These are phyloP conservation scores for Vanessa tameamea DNA, from an alignment of 1,140 invertebrate genomes.

Conservation along the genomic window DNA sequence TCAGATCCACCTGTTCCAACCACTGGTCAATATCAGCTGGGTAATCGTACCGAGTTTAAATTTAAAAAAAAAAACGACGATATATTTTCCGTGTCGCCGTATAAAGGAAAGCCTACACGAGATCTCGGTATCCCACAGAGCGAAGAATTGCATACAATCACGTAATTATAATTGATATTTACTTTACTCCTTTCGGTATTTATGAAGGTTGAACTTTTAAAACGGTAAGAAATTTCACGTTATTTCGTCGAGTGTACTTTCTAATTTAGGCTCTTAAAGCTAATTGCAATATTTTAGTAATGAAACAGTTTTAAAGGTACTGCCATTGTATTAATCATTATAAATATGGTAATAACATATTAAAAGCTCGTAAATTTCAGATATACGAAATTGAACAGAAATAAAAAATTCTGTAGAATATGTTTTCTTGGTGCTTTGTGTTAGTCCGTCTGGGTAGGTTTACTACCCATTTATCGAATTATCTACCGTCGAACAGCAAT, in stretches of 20 bases:
- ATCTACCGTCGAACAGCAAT: no score
- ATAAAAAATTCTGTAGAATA: no score
- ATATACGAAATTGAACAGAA: no score
- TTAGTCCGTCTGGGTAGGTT: no score
- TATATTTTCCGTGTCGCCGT: constrained; percentile 22
- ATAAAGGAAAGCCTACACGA: constrained; percentile 20
- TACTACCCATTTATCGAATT: no score
- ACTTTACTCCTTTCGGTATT: constrained; percentile 26
- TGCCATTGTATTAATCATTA: no score
- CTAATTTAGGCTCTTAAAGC: not conserved
- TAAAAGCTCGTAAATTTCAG: no score
- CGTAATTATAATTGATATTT: constrained; percentile 38
- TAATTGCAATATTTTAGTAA: no score
- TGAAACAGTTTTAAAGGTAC: no score
- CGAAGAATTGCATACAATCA: constrained; percentile 25
- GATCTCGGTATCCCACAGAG: constrained; percentile 19
- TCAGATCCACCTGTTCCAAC: no score
- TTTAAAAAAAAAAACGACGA: constrained; percentile 5
- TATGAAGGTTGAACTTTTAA: constrained; percentile 31
- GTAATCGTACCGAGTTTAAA: constrained; percentile 1
- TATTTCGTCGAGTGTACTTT: constrained; percentile 18
- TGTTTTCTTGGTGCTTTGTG: no score
- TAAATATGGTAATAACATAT: no score
- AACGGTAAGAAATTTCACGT: constrained; percentile 14
- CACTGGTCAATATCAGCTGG: not conserved